Conservation (phyloP, 2,113 vertebrate genomes). For the Tragelaphus scriptus region DNA sequence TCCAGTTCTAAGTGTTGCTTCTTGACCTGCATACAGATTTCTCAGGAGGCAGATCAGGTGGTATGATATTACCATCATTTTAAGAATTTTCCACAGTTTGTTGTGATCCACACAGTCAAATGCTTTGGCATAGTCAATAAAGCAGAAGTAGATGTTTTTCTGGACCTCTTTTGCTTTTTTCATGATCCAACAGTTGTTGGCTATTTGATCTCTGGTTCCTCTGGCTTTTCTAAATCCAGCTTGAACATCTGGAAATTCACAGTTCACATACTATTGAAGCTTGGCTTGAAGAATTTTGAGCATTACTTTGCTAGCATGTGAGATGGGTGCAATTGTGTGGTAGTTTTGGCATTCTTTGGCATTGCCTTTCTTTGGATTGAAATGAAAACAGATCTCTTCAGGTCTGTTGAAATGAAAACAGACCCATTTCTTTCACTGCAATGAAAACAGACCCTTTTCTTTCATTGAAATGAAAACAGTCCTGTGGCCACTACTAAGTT, state of each 20-base stretch:
- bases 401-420: neutral
- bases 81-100: neutral
- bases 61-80: neutral
- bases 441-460: neutral
- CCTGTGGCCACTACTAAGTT: neutral
- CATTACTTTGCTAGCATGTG: neutral
- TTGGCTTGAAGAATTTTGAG: neutral
- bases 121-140: neutral
- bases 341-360: neutral
- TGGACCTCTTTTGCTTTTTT: neutral
- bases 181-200: neutral
- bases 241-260: neutral
- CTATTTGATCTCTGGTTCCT: neutral
- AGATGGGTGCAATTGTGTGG: neutral
- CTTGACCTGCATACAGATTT: neutral
- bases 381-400: neutral
- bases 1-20: neutral
- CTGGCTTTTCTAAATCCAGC: neutral
- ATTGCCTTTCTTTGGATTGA: neutral
- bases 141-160: neutral
- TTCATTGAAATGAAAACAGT: no score
- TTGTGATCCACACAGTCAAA: neutral
- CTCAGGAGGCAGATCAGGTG: neutral
- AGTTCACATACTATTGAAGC: neutral
- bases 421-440: neutral